Evolutionary conservation across 1,140 invertebrate genomes (phyloP).

Genomic region (Eubasilissa regina): DNA sequence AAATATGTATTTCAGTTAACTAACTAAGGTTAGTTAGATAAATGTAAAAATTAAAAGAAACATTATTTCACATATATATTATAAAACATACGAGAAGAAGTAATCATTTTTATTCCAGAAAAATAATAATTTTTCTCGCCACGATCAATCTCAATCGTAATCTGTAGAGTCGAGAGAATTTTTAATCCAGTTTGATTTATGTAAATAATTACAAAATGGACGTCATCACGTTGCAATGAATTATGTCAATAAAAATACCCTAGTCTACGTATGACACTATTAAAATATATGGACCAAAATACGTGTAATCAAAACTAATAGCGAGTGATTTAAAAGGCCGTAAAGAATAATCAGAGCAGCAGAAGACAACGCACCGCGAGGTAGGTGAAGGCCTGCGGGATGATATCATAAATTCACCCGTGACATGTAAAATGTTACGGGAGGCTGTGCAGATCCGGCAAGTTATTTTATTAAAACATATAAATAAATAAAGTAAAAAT

Average conservation of each 20-base stretch:
- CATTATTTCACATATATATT: too few species aligned
- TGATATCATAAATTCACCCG: constrained; percentile 36
- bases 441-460: too few species aligned
- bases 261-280: neutral
- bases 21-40: too few species aligned
- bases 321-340: constrained; percentile 49
- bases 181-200: constrained; percentile 1
- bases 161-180: neutral
- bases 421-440: neutral
- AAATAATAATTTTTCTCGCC: neutral
- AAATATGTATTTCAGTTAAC: too few species aligned
- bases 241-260: constrained; percentile 2
- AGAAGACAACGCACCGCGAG: constrained; percentile 25
- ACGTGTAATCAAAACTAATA: constrained; percentile 55
- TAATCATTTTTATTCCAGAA: too few species aligned
- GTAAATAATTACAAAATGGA: constrained; percentile 9
- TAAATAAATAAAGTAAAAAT: too few species aligned
- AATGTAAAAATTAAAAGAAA: too few species aligned
- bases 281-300: constrained; percentile 10
- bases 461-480: too few species aligned
- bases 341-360: constrained; percentile 54
- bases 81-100: too few species aligned
- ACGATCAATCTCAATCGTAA: constrained; percentile 3
- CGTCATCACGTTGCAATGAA: constrained; percentile 26
- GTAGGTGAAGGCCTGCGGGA: constrained; percentile 45